Percentiles rank a stretch among this genome's conserved stretches.
Conservation (phyloP, 2,888 invertebrate species). For the Cephalotes varians region DNA sequence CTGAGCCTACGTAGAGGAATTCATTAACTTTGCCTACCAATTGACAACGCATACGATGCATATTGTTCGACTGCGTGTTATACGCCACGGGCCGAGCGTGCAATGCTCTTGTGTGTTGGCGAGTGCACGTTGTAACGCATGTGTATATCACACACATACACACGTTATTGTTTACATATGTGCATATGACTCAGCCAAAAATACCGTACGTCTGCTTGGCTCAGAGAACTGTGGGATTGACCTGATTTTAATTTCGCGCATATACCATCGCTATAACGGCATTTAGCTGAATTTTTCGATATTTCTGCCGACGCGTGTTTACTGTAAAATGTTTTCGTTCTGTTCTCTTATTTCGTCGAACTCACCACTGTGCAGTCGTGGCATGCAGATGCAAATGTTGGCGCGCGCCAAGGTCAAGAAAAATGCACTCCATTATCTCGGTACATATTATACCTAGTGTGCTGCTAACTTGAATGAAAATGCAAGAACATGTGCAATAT, state of each 20-base stretch:
- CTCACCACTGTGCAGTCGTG: neutral
- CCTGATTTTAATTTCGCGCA: slow-evolving; percentile 77
- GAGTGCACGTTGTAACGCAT: slow-evolving; percentile 32
- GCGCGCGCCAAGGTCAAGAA: slow-evolving; percentile 24
- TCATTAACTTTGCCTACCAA: slow-evolving; percentile 67
- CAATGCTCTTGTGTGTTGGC: slow-evolving; percentile 23
- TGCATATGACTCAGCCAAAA: slow-evolving; percentile 66
- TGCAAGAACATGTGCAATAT: neutral
- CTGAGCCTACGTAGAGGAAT: slow-evolving; percentile 38
- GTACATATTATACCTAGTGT: neutral
- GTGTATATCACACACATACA: neutral
- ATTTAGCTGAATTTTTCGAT: slow-evolving; percentile 58
- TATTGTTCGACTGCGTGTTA: slow-evolving; percentile 41
- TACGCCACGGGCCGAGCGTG: neutral
- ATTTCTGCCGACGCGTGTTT: slow-evolving; percentile 2
- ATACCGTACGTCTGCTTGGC: slow-evolving; percentile 70
- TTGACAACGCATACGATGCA: slow-evolving; percentile 46
- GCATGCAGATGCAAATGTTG: slow-evolving; percentile 26
- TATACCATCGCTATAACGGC: slow-evolving; percentile 62
- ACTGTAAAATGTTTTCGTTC: slow-evolving; percentile 9
- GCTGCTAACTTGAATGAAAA: neutral
- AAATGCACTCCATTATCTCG: neutral
- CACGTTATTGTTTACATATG: slow-evolving; percentile 38
- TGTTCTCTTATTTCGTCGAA: neutral
- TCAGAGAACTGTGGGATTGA: slow-evolving; percentile 69